Base-by-base conservation (phyloP, 2,113 vertebrate species). In the Rhynchopsitta pachyrhyncha region DNA sequence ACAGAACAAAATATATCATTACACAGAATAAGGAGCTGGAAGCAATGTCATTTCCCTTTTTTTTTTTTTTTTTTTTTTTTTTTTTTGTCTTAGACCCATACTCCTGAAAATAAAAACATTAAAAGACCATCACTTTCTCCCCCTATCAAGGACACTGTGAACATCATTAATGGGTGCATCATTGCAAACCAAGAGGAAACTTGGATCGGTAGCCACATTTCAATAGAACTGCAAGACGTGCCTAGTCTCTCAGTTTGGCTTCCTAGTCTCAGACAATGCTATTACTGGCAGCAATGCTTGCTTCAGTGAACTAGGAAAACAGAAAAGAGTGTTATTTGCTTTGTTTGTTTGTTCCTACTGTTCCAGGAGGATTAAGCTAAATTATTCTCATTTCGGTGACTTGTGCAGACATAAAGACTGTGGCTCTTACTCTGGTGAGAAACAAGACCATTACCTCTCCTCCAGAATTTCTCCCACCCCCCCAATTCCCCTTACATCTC, bases 311-410 rank as follows among this genome's bases (percentile, higher is more conserved):
- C 63, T 71, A 69, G 19, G 44, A 60, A 92, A 85, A 80, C 31
- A 37, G 27, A 73, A n/a, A 82, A 67, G n/a, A 86, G 41, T 0
- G 0, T 4, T 1, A n/a, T 63, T 74, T 78, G 42, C 5, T 2
- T 50, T 80, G 19, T 91, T 84, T 82, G 52, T 88, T 93, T 92
- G 37, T 83, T 76, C 68, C 68, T 73, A 39, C 37, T 46, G 42
- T 95, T 93, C 77, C 88, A 90, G 46, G 24, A 86, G 82, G 68
- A 88, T 83, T 90, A 88, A 93, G 7, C 68, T 81, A 44, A 83
- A 90, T 95, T 92, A 55, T 82, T 88, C 39, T 86, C 64, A 74
- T 67, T 27, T 70, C 20, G 12, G 22, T 75, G 50, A 74, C 46
- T 90, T 78, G 68, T 77, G 33, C 53, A 88, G 20, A 50, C 18